A percentile compares a stretch with the other conserved stretches of the same genome.
phyloP scores from a whole-genome alignment of 1,140 invertebrate genomes.

The Frieseomelitta varia region DNA sequence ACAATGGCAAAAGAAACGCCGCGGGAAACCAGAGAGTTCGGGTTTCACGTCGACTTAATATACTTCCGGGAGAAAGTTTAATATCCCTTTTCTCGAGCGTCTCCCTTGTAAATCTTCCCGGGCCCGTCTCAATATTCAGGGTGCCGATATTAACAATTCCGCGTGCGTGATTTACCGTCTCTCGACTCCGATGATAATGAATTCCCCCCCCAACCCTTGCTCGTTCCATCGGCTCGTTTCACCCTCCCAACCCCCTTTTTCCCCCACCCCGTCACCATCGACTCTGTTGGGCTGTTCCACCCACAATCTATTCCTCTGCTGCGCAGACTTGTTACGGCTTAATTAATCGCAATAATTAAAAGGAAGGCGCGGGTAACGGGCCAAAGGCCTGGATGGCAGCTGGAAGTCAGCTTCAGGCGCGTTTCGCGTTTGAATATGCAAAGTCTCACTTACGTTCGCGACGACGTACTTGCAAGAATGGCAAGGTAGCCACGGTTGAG shows the following conservation, averaged over 20 bases:
- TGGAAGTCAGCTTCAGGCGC: conserved; percentile 60
- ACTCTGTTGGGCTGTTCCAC: neutral
- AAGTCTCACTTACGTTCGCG: conserved; percentile 60
- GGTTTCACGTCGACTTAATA: conserved; percentile 35
- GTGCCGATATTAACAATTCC: conserved; percentile 55
- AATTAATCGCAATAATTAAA: conserved; percentile 81
- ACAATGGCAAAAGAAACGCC: neutral
- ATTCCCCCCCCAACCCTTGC: conserved; percentile 15
- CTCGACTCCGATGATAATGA: conserved; percentile 36
- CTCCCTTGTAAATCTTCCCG: conserved; percentile 34
- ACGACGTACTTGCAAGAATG: conserved; percentile 37
- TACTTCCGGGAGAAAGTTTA: conserved; percentile 31
- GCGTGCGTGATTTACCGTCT: conserved; percentile 54
- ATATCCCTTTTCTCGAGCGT: conserved; percentile 32
- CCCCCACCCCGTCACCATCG: too few relatives aligned
- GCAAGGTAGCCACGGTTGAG: too few relatives aligned
- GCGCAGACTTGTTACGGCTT: conserved; percentile 74
- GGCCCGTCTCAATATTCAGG: conserved; percentile 35
- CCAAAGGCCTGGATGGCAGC: conserved; percentile 21
- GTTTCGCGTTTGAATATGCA: conserved; percentile 70
- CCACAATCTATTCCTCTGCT: conserved; percentile 53
- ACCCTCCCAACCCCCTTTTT: too few relatives aligned
- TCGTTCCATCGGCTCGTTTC: neutral
- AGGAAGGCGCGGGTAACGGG: conserved; percentile 63
- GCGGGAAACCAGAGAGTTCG: neutral